Conservation (phyloP, 1,140 invertebrate species). For the Oscheius sp. region DNA sequence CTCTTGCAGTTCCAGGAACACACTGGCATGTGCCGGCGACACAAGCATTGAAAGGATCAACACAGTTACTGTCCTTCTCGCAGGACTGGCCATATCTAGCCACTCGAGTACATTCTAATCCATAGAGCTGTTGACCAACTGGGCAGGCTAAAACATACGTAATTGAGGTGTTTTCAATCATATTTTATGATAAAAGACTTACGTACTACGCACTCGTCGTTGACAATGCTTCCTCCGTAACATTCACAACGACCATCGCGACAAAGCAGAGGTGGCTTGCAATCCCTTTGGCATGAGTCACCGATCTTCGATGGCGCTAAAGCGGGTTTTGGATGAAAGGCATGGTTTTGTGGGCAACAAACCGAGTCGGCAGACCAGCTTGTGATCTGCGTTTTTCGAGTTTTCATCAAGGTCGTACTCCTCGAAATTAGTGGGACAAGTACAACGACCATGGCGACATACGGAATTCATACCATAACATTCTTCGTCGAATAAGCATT, state of each 20-base stretch:
- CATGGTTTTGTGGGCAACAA: slow-evolving; percentile 3
- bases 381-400: slow-evolving; percentile 24
- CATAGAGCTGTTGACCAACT: slow-evolving; percentile 58
- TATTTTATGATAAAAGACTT: slow-evolving; percentile 33
- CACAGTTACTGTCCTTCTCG: slow-evolving; percentile 47
- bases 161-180: background rate
- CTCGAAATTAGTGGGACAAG: slow-evolving; percentile 61
- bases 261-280: slow-evolving; percentile 58
- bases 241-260: slow-evolving; percentile 61
- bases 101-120: slow-evolving; percentile 57
- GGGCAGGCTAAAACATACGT: slow-evolving; percentile 54
- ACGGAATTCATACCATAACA: slow-evolving; percentile 60
- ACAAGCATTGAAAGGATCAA: slow-evolving; percentile 59
- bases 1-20: slow-evolving; percentile 54
- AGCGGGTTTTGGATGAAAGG: slow-evolving; percentile 28
- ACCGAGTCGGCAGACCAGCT: slow-evolving; percentile 54
- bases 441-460: slow-evolving; percentile 53
- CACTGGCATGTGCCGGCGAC: slow-evolving; percentile 56
- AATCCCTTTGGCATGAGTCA: slow-evolving; percentile 57
- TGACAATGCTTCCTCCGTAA: slow-evolving; percentile 59
- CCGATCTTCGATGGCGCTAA: slow-evolving; percentile 58
- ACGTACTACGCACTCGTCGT: slow-evolving; percentile 59
- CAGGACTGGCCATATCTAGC: slow-evolving; percentile 56
- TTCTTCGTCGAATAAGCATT: slow-evolving; percentile 60
- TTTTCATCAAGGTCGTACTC: slow-evolving; percentile 56